phyloP scores from a whole-genome alignment of 2,888 invertebrate species.

The Geophilus truncorum region DNA sequence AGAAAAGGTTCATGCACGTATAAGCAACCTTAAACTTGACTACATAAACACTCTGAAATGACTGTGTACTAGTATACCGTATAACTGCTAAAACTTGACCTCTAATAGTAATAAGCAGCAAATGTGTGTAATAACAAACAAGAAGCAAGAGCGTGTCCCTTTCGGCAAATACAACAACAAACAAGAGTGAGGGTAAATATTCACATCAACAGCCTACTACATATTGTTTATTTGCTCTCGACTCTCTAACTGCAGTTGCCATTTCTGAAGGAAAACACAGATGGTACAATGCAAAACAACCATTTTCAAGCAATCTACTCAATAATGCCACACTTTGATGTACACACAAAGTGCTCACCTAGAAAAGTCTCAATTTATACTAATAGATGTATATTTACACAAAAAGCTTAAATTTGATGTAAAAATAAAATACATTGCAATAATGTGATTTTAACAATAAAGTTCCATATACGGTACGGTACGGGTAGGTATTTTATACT shows the following conservation, averaged over 20 bases:
- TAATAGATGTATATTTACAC: too few relatives aligned
- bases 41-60: not conserved
- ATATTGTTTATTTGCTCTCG: slow-evolving; percentile 14
- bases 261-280: not conserved
- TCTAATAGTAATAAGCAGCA: not conserved
- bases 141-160: not conserved
- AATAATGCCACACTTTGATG: too few relatives aligned
- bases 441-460: too few relatives aligned
- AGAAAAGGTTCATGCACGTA: not conserved
- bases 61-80: too few relatives aligned
- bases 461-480: too few relatives aligned
- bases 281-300: not conserved
- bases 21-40: not conserved
- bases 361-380: too few relatives aligned
- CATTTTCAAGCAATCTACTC: not conserved
- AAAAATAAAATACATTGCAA: too few relatives aligned
- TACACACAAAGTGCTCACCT: too few relatives aligned
- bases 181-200: not conserved
- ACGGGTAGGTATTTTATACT: too few relatives aligned
- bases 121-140: slow-evolving; percentile 12
- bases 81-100: not conserved
- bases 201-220: not conserved
- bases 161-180: not conserved
- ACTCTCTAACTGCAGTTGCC: not conserved
- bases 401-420: too few relatives aligned